phyloP scores from a whole-genome alignment of 1,140 invertebrate species.

The Acyrthosiphon pisum region DNA sequence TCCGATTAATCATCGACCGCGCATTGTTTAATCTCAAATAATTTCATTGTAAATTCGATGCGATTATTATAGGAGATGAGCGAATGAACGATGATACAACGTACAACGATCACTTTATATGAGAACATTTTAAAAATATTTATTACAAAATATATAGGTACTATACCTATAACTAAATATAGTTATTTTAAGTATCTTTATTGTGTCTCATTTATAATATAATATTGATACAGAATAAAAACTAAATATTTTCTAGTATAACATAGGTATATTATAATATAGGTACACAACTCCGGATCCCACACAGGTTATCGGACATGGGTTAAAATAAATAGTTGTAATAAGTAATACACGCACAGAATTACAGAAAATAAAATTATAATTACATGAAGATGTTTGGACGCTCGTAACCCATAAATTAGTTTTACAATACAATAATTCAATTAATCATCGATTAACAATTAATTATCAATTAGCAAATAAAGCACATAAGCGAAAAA shows the following conservation, averaged over 20 bases:
- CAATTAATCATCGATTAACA: neutral
- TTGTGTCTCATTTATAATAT: too few species aligned
- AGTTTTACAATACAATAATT: neutral
- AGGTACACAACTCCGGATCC: too few species aligned
- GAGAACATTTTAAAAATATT: neutral
- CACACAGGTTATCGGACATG: too few species aligned
- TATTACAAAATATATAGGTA: neutral
- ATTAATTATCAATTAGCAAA: neutral
- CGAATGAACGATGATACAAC: neutral
- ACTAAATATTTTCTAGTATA: neutral
- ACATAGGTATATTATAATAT: neutral
- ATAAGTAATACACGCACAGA: neutral
- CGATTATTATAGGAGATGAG: neutral
- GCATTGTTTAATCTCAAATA: neutral
- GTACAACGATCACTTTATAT: neutral
- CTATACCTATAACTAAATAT: too few species aligned
- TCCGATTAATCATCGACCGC: neutral
- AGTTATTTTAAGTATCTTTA: neutral
- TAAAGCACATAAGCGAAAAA: neutral
- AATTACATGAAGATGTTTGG: neutral
- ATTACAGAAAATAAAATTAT: neutral
- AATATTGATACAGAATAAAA: neutral
- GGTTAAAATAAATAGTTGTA: too few species aligned
- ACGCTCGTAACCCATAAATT: neutral
- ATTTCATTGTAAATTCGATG: neutral